These are phyloP conservation scores for Cottoperca gobio DNA, from an alignment of 2,797 vertebrate species.

Conservation along the genomic window DNA sequence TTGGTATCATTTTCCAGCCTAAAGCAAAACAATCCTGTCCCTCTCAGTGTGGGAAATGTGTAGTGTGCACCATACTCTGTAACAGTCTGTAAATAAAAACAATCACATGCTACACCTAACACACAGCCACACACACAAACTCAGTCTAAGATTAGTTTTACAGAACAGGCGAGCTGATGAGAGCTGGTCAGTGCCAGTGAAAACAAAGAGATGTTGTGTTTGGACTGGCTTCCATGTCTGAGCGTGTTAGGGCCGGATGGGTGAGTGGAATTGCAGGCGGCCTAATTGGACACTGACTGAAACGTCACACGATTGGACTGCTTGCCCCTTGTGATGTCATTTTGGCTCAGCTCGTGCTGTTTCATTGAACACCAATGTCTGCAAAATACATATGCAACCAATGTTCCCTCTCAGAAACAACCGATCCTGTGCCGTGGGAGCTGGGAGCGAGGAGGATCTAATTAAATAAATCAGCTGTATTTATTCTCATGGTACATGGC, in stretches of 20 bases:
- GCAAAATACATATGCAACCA: slow-evolving; percentile 48
- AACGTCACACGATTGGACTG: slow-evolving; percentile 60
- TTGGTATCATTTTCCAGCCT: slow-evolving; percentile 34
- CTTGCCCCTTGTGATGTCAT: slow-evolving; percentile 63
- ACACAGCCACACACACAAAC: slow-evolving; percentile 43
- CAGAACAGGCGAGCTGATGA: slow-evolving; percentile 57
- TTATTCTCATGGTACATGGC: not conserved
- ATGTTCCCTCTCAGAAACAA: slow-evolving; percentile 34
- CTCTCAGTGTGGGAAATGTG: slow-evolving; percentile 10
- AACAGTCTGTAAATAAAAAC: slow-evolving; percentile 35
- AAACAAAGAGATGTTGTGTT: slow-evolving; percentile 81
- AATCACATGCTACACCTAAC: slow-evolving; percentile 19
- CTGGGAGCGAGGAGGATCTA: not conserved
- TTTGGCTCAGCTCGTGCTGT: slow-evolving; percentile 34
- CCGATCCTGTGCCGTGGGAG: slow-evolving; percentile 5
- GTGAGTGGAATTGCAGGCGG: slow-evolving; percentile 65
- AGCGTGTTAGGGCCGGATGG: slow-evolving; percentile 64
- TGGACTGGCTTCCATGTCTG: slow-evolving; percentile 60
- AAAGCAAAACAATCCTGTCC: slow-evolving; percentile 30
- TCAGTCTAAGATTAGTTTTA: slow-evolving; percentile 57
- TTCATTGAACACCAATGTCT: slow-evolving; percentile 44
- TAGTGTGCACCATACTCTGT: not conserved
- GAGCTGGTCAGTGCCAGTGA: slow-evolving; percentile 65
- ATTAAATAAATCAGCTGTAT: not conserved
- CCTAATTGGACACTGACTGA: slow-evolving; percentile 70